Percentiles rank a stretch among this genome's conserved stretches.
Conservation (phyloP, 2,888 invertebrate genomes). For the Oxyteleia sp. region DNA sequence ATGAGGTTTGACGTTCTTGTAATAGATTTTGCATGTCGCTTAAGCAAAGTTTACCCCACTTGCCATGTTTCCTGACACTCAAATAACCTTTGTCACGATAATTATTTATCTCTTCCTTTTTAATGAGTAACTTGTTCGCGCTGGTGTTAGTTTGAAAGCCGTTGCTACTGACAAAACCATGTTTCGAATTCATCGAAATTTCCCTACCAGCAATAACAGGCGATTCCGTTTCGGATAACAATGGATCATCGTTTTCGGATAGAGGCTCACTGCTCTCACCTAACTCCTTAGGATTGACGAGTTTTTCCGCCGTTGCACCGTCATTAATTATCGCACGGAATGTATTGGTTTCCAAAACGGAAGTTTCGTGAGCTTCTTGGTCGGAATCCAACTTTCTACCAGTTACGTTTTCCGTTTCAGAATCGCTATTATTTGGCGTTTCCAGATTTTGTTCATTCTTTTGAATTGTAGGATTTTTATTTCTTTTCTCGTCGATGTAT, state of each 20-base stretch:
- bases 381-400: constrained; percentile 64
- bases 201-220: constrained; percentile 65
- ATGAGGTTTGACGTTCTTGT: constrained; percentile 89
- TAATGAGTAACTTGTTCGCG: constrained; percentile 58
- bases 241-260: background rate
- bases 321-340: constrained; percentile 75
- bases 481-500: constrained; percentile 40
- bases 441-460: background rate
- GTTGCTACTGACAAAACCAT: constrained; percentile 57
- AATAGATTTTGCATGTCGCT: constrained; percentile 90
- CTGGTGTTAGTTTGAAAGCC: constrained; percentile 66
- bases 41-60: constrained; percentile 93
- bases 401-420: constrained; percentile 10
- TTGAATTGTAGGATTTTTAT: constrained; percentile 8
- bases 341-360: constrained; percentile 80
- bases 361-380: constrained; percentile 80
- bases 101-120: constrained; percentile 81
- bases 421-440: background rate
- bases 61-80: constrained; percentile 92
- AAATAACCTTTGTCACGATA: constrained; percentile 89
- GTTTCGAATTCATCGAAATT: constrained; percentile 62
- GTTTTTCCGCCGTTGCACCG: constrained; percentile 31
- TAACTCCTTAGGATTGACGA: constrained; percentile 40
- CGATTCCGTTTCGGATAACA: constrained; percentile 2
- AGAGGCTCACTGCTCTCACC: constrained; percentile 51